phyloP scores from a whole-genome alignment of 2,888 invertebrate genomes.

The Hemithea aestivaria region DNA sequence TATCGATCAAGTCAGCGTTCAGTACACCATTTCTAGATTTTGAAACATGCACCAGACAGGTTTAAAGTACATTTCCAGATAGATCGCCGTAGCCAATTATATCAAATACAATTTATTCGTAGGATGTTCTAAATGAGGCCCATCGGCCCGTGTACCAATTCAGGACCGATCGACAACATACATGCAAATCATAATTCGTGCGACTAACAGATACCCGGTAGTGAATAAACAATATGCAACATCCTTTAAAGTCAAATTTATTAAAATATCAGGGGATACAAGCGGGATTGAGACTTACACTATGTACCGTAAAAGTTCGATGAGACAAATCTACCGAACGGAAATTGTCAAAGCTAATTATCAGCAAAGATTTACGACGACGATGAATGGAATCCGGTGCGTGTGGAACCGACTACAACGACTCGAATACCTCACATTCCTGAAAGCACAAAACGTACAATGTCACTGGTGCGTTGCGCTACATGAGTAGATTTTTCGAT shows the following conservation, averaged over 20 bases:
- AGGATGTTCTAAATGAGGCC: neutral
- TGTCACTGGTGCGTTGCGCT: slow-evolving; percentile 21
- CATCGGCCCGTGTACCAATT: slow-evolving; percentile 2
- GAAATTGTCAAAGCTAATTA: slow-evolving; percentile 32
- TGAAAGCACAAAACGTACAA: slow-evolving; percentile 61
- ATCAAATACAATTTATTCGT: slow-evolving; percentile 4
- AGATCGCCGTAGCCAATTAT: no score
- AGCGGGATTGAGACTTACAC: slow-evolving; percentile 56
- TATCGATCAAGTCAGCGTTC: no score
- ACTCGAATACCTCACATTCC: slow-evolving; percentile 57
- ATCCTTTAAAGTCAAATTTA: slow-evolving; percentile 43
- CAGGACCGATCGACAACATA: slow-evolving; percentile 5
- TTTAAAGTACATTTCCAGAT: no score
- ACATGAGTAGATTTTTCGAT: slow-evolving; percentile 42
- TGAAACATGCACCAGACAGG: no score
- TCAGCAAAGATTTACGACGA: slow-evolving; percentile 28
- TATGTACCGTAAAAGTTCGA: slow-evolving; percentile 50
- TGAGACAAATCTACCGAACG: slow-evolving; percentile 46
- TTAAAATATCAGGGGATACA: slow-evolving; percentile 52
- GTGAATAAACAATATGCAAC: slow-evolving; percentile 20
- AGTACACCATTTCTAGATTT: no score
- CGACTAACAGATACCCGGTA: slow-evolving; percentile 10
- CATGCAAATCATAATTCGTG: slow-evolving; percentile 3
- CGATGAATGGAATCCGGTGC: slow-evolving; percentile 48
- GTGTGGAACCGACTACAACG: slow-evolving; percentile 52